A percentile compares a stretch with the other conserved stretches of the same genome.
These are phyloP conservation scores for Calypte anna DNA, from an alignment of 2,113 vertebrate genomes.

Conservation along the genomic window DNA sequence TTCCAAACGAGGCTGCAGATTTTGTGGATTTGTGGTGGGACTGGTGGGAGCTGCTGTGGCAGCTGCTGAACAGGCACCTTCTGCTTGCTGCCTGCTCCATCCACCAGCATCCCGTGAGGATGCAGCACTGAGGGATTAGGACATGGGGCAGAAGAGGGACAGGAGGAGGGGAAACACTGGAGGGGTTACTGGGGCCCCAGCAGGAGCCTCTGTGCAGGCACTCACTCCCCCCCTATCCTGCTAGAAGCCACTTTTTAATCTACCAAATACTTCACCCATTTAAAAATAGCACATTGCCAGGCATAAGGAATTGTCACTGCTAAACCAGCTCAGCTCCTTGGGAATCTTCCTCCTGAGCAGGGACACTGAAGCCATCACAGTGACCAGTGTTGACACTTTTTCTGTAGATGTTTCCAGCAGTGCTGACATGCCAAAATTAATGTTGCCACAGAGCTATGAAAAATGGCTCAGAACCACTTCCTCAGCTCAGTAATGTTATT, in stretches of 20 bases:
- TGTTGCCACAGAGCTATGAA: neutral
- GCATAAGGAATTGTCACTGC: fast-evolving
- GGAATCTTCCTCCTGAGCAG: fast-evolving
- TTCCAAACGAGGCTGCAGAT: neutral
- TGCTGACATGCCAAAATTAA: neutral
- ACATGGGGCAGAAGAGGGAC: neutral
- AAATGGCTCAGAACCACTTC: neutral
- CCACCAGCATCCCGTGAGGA: neutral
- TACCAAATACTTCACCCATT: no score
- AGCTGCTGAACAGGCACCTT: no score
- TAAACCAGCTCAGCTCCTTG: fast-evolving
- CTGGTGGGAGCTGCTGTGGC: no score
- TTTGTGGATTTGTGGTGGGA: no score
- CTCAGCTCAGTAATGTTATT: neutral
- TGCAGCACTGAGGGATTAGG: neutral
- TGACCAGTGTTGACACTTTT: neutral
- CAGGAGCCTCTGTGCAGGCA: neutral
- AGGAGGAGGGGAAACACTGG: neutral
- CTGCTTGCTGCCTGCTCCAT: fast-evolving
- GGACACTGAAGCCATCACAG: fast-evolving
- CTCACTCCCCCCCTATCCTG: fast-evolving
- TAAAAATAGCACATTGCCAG: neutral
- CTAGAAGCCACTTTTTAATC: neutral
- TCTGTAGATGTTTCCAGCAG: neutral
- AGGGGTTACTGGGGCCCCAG: neutral